Percentiles rank a stretch among this genome's conserved stretches.
phyloP scores from a whole-genome alignment of 2,113 vertebrate genomes.

The Cercocebus atys region DNA sequence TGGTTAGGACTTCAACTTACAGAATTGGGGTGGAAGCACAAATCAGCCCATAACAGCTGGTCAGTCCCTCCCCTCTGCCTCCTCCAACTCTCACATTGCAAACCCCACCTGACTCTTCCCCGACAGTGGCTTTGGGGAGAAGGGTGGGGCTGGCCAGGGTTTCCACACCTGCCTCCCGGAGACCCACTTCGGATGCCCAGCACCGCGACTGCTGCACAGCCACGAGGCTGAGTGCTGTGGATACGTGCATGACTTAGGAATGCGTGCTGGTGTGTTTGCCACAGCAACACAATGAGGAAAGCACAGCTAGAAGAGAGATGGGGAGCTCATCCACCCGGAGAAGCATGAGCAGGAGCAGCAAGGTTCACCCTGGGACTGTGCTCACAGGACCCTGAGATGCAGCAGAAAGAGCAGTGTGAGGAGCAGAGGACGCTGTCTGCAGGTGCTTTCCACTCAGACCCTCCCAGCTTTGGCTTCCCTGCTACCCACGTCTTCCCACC shows the following conservation, averaged over 20 bases:
- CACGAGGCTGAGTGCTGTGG: neutral
- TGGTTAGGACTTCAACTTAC: neutral
- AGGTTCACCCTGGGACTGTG: no score
- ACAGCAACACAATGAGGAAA: constrained; percentile 7
- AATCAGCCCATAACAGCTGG: accelerated
- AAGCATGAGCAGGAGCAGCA: neutral
- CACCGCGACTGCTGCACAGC: neutral
- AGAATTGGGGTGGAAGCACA: neutral
- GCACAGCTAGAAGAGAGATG: neutral
- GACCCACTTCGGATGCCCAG: accelerated
- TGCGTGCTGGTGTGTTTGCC: constrained; percentile 45
- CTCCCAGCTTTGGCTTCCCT: accelerated
- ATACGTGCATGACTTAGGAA: constrained; percentile 37
- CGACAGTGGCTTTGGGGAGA: neutral
- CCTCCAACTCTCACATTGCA: neutral
- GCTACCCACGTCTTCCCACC: neutral
- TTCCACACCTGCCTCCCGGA: neutral
- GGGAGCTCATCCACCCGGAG: accelerated
- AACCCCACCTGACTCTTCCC: no score
- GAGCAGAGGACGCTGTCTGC: accelerated
- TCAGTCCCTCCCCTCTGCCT: no score
- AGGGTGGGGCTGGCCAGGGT: accelerated
- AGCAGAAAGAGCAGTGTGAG: neutral
- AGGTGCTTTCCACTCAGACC: accelerated
- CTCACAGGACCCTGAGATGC: no score